Base-by-base conservation (phyloP, 2,113 vertebrate genomes). In the Cnemophilus loriae region DNA sequence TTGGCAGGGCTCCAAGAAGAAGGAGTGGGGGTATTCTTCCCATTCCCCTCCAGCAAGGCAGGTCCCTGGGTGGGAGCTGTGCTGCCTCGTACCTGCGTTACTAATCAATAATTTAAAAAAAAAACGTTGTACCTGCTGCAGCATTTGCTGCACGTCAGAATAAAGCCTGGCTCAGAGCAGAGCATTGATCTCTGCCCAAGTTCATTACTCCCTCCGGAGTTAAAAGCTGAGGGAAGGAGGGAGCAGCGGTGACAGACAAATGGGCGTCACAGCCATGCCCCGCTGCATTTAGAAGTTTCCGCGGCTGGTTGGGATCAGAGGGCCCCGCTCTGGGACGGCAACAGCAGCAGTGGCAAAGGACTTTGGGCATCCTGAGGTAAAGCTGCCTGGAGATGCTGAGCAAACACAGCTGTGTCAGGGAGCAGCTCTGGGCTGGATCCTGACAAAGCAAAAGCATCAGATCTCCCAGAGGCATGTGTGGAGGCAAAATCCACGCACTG, bases 201-300 rank as follows among this genome's bases (percentile, higher is more conserved):
- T 85, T 87, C 92, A 49, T 93, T 67, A 70, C 79, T 91, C 92
- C 82, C 82, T 80, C 92, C 15, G 12, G 90, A 88, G 78, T 67
- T 37, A 42, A 39, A 42, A 46, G 69, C 26, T 1, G 46, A 21
- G 55, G 76, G 39, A 59, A 39, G 42, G 76, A 76, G 61, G 39
- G 69, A 81, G 73, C 33, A 13, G 63, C 0, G 0, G 49, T 7
- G 30, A 39, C 18, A 87, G 35, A 39, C 1, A 49, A 67, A 73
- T 4, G 11, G 69, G 57, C 1, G 0, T 8, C 19, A 42, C 6
- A 0, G 64, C 55, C 10, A 0, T 1, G 23, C 59, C 55, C 7
- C 4, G 52, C 3, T 57, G 75, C 42, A 68, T 26, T 57, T 13
- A 30, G 35, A 20, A 60, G n/a, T 68, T 73, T 41, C 69, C 4